A percentile compares a stretch with the other conserved stretches of the same genome.
Conservation (phyloP, 2,113 vertebrate species). For the Capreolus pygargus region DNA sequence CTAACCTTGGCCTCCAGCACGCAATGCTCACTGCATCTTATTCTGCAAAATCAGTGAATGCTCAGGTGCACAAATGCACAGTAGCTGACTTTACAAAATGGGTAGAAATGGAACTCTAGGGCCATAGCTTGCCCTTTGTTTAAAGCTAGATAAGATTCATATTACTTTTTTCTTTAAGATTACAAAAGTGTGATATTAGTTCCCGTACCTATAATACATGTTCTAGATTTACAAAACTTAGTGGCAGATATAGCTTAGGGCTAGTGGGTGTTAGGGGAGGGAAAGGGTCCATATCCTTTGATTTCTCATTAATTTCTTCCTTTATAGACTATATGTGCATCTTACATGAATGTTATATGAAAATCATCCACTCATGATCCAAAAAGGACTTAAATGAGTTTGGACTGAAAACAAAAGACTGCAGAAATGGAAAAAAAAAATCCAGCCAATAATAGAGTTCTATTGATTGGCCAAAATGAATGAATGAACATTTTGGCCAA, state of each 20-base stretch:
- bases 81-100: constrained; percentile 41
- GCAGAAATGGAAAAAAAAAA: background rate
- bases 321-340: background rate
- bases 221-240: constrained; percentile 16
- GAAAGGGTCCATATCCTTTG: background rate
- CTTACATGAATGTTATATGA: background rate
- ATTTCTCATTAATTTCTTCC: background rate
- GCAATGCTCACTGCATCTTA: background rate
- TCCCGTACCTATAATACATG: background rate
- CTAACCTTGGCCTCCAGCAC: background rate
- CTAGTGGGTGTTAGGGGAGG: background rate
- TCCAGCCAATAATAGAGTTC: background rate
- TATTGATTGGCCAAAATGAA: background rate
- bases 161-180: background rate
- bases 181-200: background rate
- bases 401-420: background rate
- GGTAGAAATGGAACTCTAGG: background rate
- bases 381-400: background rate
- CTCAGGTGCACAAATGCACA: background rate
- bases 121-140: constrained; percentile 27
- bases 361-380: background rate
- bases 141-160: constrained; percentile 23
- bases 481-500: background rate
- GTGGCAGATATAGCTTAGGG: background rate
- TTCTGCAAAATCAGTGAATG: constrained; percentile 11